These are phyloP conservation scores for Apamea sordens DNA, from an alignment of 2,888 invertebrate genomes.

Conservation along the genomic window DNA sequence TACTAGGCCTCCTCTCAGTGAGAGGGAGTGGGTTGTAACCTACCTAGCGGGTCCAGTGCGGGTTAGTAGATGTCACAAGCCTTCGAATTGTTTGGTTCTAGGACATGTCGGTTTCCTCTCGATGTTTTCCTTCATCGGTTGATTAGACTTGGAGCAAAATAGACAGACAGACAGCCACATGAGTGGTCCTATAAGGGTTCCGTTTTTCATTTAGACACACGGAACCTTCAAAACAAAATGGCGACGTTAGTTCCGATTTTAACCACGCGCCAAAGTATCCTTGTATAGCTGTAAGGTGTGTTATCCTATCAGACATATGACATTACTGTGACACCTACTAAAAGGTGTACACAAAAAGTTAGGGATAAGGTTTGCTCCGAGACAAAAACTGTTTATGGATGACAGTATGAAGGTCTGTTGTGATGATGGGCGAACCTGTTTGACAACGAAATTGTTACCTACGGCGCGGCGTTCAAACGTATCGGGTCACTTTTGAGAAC, in stretches of 20 bases:
- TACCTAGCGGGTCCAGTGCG: too few relatives aligned
- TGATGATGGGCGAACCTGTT: constrained; percentile 11
- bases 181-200: neutral
- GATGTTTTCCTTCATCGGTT: neutral
- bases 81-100: neutral
- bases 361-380: neutral
- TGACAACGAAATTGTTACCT: constrained; percentile 2
- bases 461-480: too few relatives aligned
- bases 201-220: neutral
- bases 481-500: too few relatives aligned
- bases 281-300: neutral
- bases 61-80: neutral
- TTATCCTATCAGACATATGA: constrained; percentile 33
- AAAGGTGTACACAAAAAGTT: constrained; percentile 24
- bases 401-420: constrained; percentile 22
- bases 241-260: neutral
- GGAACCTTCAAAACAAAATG: neutral
- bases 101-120: neutral
- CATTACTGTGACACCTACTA: constrained; percentile 23
- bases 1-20: too few relatives aligned
- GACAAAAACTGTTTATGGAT: constrained; percentile 21
- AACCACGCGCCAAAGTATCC: neutral
- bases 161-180: neutral
- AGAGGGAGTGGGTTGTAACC: too few relatives aligned
- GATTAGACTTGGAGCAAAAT: neutral